Conservation (phyloP, 1,140 invertebrate species). For the Pissodes strobi region DNA sequence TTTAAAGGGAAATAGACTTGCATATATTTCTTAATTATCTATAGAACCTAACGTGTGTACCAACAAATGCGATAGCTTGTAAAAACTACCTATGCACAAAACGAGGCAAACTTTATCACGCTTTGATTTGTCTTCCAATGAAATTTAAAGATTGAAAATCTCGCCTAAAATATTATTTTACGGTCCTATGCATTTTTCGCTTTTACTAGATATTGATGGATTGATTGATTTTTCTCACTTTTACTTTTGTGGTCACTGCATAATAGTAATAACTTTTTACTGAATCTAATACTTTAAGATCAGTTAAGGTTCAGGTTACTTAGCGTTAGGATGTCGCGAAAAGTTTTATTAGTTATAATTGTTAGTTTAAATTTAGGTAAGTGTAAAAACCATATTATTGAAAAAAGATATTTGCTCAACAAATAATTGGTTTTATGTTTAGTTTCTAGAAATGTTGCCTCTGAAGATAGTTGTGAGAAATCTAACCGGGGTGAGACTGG, state of each 20-base stretch:
- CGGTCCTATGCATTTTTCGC: background rate
- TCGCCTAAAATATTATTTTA: no score
- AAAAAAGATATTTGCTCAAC: background rate
- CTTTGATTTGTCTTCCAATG: no score
- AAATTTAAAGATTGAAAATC: no score
- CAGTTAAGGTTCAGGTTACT: background rate
- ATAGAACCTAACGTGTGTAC: no score
- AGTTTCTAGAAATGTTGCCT: background rate
- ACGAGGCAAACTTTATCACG: no score
- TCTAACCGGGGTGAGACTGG: constrained; percentile 8
- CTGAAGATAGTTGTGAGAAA: background rate
- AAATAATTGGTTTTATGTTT: no score
- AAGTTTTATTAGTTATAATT: background rate
- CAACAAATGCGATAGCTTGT: no score
- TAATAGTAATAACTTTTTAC: no score
- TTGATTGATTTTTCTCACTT: constrained; percentile 8
- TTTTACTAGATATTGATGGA: background rate
- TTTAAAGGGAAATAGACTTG: no score
- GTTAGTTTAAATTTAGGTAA: background rate
- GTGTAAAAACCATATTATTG: background rate
- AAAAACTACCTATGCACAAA: no score
- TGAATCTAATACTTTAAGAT: background rate
- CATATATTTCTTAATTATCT: no score
- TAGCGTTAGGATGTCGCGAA: background rate
- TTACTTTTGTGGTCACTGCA: constrained; percentile 1